phyloP scores from a whole-genome alignment of 2,888 invertebrate species.

The Leptura quadrifasciata region DNA sequence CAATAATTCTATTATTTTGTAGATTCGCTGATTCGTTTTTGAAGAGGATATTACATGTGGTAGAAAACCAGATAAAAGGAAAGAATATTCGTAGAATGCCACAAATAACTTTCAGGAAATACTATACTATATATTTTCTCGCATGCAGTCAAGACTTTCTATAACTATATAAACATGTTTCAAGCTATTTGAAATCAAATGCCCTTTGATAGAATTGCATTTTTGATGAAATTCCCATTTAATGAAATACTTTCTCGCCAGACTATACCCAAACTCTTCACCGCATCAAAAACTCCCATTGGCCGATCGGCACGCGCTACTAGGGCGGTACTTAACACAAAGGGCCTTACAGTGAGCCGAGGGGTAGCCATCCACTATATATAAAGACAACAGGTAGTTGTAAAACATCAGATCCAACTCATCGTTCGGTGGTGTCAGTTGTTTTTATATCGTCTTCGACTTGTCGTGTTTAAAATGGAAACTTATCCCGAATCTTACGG shows the following conservation, averaged over 20 bases:
- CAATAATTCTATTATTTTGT: no score
- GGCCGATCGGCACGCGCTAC: conserved; percentile 69
- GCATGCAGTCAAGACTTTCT: no score
- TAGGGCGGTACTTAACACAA: conserved; percentile 58
- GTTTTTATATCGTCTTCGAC: conserved; percentile 29
- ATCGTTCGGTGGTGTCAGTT: conserved; percentile 51
- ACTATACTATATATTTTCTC: no score
- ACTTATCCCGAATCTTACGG: conserved; percentile 64
- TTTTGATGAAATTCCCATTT: neutral
- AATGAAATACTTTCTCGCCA: conserved; percentile 28
- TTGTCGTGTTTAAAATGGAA: conserved; percentile 55
- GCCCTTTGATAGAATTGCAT: no score
- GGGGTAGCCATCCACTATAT: conserved; percentile 61
- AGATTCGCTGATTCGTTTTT: no score
- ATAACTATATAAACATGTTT: no score
- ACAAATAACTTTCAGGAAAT: no score
- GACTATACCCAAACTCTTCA: conserved; percentile 50
- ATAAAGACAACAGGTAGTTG: conserved; percentile 67
- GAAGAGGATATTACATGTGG: no score
- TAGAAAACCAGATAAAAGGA: no score
- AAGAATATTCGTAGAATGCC: no score
- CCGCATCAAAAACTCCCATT: conserved; percentile 57
- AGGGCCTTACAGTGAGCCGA: conserved; percentile 57
- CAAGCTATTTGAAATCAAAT: no score
- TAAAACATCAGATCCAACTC: conserved; percentile 50